Base-by-base conservation (phyloP, 2,888 invertebrate genomes). In the Nemotelus pantherinus region DNA sequence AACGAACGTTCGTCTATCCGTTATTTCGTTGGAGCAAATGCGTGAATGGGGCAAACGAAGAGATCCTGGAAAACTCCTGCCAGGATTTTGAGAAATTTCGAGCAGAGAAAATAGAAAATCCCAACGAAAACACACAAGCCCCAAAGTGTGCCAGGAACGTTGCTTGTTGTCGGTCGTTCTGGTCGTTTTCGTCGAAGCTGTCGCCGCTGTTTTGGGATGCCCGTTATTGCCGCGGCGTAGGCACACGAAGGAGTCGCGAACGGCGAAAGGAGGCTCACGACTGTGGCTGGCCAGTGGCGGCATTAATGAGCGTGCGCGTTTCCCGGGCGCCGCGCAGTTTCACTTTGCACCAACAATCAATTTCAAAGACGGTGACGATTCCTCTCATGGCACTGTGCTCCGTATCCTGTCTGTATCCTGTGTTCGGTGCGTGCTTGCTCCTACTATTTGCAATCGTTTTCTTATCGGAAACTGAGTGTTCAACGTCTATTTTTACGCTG, bases 251-350 rank as follows among this genome's bases (percentile, higher is more conserved):
- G 43, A 25, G 7, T 7, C 53, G 53, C 39, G 7, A 3, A 25
- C 41, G 63, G 43, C 47, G 47, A 70, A 44, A 10, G 55, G 50
- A 53, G 70, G 55, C 55, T 55, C 41, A 53, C 43, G 70, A 43
- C 39, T 10, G 67, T 7, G 67, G 67, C 25, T 70, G 70, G 70
- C 70, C 70, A 53, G 70, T 70, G 55, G 43, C 55, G 53, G 60
- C 50, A n/a, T 7, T n/a, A 74, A 43, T 63, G 76, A 65, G 76
- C 55, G 44, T 76, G 76, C 76, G 76, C 76, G 76, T 76, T 76
- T 65, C 76, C 76, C 76, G 76, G 76, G 76, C 76, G 76, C 63
- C 76, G 76, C 76, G 76, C 76, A 76, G 53, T 76, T 76, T 63
- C 75, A 64, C 7, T 76, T 65, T 64, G 44, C 44, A 65, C 65